Evolutionary conservation across 2,888 invertebrate genomes (phyloP).

Genomic region (Phymatocera aterrima): DNA sequence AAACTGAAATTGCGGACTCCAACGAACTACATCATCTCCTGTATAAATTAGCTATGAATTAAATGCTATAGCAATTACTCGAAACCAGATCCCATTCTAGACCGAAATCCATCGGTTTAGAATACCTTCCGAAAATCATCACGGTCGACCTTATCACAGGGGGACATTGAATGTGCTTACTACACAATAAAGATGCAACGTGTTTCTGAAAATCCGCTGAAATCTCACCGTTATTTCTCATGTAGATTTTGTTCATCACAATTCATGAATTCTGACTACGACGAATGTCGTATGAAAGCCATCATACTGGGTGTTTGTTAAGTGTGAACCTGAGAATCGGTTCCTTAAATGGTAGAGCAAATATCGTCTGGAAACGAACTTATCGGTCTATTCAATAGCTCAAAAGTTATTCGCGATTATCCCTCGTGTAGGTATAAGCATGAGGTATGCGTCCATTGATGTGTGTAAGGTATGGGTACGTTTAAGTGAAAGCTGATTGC

Average conservation of each 20-base stretch:
- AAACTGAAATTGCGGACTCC: background rate
- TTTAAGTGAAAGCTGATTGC: conserved; percentile 16
- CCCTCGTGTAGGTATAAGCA: background rate
- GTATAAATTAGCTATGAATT: background rate
- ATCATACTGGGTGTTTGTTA: no score
- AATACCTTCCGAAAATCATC: background rate
- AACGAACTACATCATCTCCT: background rate
- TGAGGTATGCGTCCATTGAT: background rate
- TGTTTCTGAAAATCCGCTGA: no score
- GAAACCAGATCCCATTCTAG: background rate
- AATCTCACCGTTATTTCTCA: no score
- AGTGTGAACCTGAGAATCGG: no score
- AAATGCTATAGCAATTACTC: background rate
- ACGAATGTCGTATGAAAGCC: no score
- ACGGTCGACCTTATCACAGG: background rate
- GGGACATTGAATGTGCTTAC: background rate
- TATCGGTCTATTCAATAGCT: conserved; percentile 6
- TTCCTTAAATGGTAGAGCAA: no score
- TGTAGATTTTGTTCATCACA: no score
- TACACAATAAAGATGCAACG: no score
- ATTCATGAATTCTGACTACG: no score
- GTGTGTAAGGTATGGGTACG: background rate
- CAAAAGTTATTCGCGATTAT: background rate
- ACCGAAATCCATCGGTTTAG: background rate
- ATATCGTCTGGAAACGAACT: background rate